Evolutionary conservation across 1,140 invertebrate species (phyloP), one percentile per base, ranked within the genome.

Genomic region (Phortica variegata): DNA sequence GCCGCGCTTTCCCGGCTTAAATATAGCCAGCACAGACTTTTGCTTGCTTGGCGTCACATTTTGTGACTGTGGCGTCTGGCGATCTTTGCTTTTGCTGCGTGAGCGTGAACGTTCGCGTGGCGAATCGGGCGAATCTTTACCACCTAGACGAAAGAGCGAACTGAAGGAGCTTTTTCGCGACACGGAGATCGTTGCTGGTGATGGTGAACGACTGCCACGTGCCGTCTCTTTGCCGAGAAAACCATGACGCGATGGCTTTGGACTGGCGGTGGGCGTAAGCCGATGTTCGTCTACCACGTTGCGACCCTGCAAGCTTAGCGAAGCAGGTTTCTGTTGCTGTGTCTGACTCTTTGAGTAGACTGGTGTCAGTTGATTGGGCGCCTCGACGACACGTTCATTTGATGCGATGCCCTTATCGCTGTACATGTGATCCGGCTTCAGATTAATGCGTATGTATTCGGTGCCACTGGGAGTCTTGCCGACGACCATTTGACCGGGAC

Each of bases 141-240:
- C 42, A 12, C 52, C 70, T 40, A 74, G 43, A 0, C 85, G 86
- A 59, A 91, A 91, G 5, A 91, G 72, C 1, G 86, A 89, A 50
- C 87, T 84, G 57, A 90, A 89, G 16, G 87, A 90, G 53, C 85
- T 89, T 65, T 89, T 89, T 36, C 89, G 79, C 0, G 87, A 89
- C 0, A 85, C 80, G 0, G 83, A 72, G 6, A 54, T 72, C 0
- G 75, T 77, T 13, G 76, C 76, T 7, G 80, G 79, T 6, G 78
- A 82, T 37, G 61, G 73, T 12, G 79, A 81, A 20, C 79, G 75
- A 52, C 73, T 80, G 43, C 61, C 74, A 44, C 19, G 29, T 58
- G 39, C 47, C 63, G 40, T 65, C 72, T 51, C 74, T 36, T 1
- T 69, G 53, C 23, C 58, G 18, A 18, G 54, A n/a, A n/a, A n/a